Evolutionary conservation across 2,797 vertebrate genomes (phyloP), one percentile per base, ranked within the genome.

Genomic region (Macrochelys suwanniensis): DNA sequence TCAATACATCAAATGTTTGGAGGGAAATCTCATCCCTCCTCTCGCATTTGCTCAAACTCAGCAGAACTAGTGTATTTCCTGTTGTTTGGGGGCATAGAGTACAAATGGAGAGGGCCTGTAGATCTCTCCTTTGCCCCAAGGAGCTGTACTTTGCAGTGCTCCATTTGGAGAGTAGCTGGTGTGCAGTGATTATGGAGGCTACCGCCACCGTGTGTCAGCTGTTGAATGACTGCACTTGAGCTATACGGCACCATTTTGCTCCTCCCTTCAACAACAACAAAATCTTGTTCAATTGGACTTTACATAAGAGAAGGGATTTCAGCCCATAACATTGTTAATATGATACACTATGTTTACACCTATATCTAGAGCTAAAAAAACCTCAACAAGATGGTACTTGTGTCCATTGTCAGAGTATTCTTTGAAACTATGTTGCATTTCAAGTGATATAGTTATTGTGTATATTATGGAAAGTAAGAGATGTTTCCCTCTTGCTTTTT

Each of bases 61-160:
- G 56, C 87, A 92, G 85, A 83, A 93, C 87, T 26, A 80, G 33
- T 81, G 6, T 96, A 90, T 94, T 97, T 96, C 89, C 96, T 47
- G 93, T 94, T 4, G 2, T 78, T 82, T 83, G 68, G 88, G 90
- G 68, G 86, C 88, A 85, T 11, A 82, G 79, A 80, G 88, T 96
- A 92, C 82, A 89, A 90, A 50, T 53, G 51, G 89, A 90, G 86
- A 59, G 65, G 95, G 68, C 86, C 87, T 86, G 91, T 50, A 81
- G 89, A 92, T 84, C 76, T 45, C 94, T 96, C 33, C 61, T 97
- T 95, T 95, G 96, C 78, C 95, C 95, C 92, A 96, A 93, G 85
- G 96, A 97, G 95, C 87, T 91, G 94, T 89, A 51, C 87, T 88
- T 74, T 15, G 25, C 82, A 28, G 56, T 23, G 80, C 86, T 94